These are phyloP conservation scores for Gambusia affinis DNA, from an alignment of 2,113 vertebrate species.

Conservation along the genomic window DNA sequence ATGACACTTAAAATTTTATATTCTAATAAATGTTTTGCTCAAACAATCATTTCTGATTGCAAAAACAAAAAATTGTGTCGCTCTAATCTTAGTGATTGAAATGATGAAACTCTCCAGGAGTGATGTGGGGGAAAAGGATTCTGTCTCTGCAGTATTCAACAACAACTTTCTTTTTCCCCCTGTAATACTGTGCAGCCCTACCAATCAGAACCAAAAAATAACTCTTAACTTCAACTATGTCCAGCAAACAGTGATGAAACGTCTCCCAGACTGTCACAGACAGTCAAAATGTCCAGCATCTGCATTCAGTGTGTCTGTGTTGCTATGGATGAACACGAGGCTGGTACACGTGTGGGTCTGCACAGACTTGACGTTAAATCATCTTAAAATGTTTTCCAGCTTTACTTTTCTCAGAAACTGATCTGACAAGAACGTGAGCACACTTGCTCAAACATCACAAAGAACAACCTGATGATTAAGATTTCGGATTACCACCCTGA, in stretches of 20 bases:
- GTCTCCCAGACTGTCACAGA: neutral
- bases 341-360: neutral
- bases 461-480: conserved; percentile 3
- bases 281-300: neutral
- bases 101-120: too few species aligned
- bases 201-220: too few species aligned
- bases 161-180: too few species aligned
- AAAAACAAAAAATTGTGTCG: too few species aligned
- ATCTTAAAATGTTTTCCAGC: neutral
- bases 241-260: neutral
- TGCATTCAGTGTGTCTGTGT: conserved; percentile 2
- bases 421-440: neutral
- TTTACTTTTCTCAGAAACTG: neutral
- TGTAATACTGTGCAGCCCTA: too few species aligned
- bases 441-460: conserved; percentile 3
- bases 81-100: too few species aligned
- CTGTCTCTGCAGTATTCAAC: too few species aligned
- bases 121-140: too few species aligned
- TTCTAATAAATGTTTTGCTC: neutral
- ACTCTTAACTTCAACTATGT: too few species aligned
- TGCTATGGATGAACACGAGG: neutral
- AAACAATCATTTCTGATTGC: too few species aligned
- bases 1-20: neutral
- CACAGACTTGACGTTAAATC: neutral
- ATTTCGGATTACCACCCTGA: neutral